Base-by-base conservation (phyloP, 2,888 invertebrate species). In the Papilio demoleus region DNA sequence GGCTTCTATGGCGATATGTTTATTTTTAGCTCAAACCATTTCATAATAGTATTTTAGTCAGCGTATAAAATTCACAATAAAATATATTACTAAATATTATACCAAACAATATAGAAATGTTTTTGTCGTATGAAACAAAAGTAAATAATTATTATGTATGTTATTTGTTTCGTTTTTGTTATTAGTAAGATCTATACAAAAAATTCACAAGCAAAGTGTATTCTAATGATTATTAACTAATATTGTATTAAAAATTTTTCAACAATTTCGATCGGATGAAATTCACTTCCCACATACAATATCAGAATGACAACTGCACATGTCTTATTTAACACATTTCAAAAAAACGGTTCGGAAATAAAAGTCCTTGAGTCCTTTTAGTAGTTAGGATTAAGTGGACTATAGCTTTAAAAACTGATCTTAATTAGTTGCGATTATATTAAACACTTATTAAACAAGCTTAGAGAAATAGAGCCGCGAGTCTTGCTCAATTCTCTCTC, bases 1-100 rank as follows among this genome's bases (percentile, higher is more conserved):
- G 61, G 73, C 72, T 79, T 75, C 71, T 71, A 65, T 65, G 68
- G 70, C 67, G 71, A 73, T 77, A 73, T 22, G 63, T 72, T 73
- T 74, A 75, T 75, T 74, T 75, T 66, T 68, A 70, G 63, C 45
- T 63, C 38, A 69, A 71, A 73, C 71, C 73, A 68, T 71, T 71
- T 73, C 61, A 24, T 67, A 50, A 61, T 27, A 50, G 9, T 50
- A 14, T 27, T 50, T 14, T 50, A n/a, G 24, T 50, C 27, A 53
- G 8, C 12, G 12, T 22, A 22, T 4, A 17, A 9, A 17, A 4
- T 14, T 8, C 19, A 45, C n/a, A n/a, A n/a, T n/a, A n/a, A n/a
- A n/a, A n/a, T n/a, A n/a, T n/a, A n/a, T n/a, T n/a, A n/a, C n/a
- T n/a, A n/a, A 3, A 31, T 31, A 31, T 22, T 24, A 50, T 1